Evolutionary conservation across 2,888 invertebrate genomes (phyloP).

Genomic region (Teinopalpus imperialis): DNA sequence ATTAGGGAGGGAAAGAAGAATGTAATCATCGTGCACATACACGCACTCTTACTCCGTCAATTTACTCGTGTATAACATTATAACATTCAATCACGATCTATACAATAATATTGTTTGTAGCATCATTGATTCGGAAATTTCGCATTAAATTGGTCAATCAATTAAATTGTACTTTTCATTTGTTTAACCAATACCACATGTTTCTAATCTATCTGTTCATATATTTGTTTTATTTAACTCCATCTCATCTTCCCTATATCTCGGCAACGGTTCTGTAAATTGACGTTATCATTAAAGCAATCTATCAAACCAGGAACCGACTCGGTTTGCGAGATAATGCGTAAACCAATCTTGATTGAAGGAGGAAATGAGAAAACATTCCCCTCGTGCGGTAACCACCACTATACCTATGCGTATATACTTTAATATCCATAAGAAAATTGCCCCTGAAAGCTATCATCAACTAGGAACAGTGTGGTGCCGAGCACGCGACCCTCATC

Average conservation of each 20-base stretch:
- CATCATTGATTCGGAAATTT: no score
- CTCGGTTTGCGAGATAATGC: constrained; percentile 23
- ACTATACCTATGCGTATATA: constrained; percentile 32
- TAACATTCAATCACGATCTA: no score
- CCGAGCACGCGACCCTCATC: constrained; percentile 51
- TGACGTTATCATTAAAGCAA: constrained; percentile 16
- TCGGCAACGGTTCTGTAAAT: constrained; percentile 5
- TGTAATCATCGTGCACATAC: no score
- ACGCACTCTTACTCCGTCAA: no score
- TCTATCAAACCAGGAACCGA: constrained; percentile 18
- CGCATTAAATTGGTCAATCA: no score
- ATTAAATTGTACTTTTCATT: no score
- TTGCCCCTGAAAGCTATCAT: constrained; percentile 67
- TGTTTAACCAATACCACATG: no score
- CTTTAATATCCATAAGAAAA: constrained; percentile 66
- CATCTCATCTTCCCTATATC: not conserved
- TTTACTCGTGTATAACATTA: no score
- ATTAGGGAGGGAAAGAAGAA: no score
- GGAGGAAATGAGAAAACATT: constrained; percentile 55
- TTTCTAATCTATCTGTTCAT: not conserved
- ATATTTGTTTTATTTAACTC: not conserved
- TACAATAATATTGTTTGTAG: no score
- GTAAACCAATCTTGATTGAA: constrained; percentile 47
- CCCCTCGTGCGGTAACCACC: constrained; percentile 41
- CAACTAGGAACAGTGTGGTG: constrained; percentile 53